A percentile compares a stretch with the other conserved stretches of the same genome.
phyloP scores from a whole-genome alignment of 2,113 vertebrate genomes.

The Phrynocephalus versicolor region DNA sequence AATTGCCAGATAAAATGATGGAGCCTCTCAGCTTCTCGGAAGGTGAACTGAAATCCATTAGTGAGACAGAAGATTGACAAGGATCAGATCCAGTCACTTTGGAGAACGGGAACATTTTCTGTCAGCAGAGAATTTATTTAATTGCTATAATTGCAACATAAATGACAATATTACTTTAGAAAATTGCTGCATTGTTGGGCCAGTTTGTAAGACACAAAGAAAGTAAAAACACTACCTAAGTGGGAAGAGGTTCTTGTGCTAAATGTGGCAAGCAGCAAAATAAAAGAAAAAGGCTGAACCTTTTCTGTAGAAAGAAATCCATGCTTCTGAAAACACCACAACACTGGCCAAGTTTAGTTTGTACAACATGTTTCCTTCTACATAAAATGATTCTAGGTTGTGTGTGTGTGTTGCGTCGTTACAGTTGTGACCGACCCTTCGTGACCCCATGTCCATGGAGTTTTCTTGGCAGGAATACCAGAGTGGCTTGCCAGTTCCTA shows the following conservation, averaged over 20 bases:
- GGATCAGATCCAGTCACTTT: neutral
- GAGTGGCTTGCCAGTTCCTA: too few relatives aligned
- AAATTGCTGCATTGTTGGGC: neutral
- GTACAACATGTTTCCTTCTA: too few relatives aligned
- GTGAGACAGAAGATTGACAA: neutral
- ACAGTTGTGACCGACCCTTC: too few relatives aligned
- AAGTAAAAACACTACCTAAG: too few relatives aligned
- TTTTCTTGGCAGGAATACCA: too few relatives aligned
- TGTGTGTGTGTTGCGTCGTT: too few relatives aligned
- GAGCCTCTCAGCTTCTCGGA: neutral
- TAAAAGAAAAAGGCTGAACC: too few relatives aligned
- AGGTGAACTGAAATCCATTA: neutral
- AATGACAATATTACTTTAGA: neutral
- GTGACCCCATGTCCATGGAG: too few relatives aligned
- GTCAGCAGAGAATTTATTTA: neutral
- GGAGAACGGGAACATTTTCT: neutral
- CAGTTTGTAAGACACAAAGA: too few relatives aligned
- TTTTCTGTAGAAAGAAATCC: neutral
- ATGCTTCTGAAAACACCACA: neutral
- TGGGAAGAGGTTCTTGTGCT: too few relatives aligned
- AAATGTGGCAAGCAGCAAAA: too few relatives aligned
- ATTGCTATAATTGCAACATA: neutral
- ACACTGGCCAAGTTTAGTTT: neutral
- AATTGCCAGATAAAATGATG: neutral
- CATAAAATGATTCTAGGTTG: too few relatives aligned